Evolutionary conservation across 2,113 vertebrate genomes (phyloP), one percentile per base, ranked within the genome.

Genomic region (Jaculus jaculus): DNA sequence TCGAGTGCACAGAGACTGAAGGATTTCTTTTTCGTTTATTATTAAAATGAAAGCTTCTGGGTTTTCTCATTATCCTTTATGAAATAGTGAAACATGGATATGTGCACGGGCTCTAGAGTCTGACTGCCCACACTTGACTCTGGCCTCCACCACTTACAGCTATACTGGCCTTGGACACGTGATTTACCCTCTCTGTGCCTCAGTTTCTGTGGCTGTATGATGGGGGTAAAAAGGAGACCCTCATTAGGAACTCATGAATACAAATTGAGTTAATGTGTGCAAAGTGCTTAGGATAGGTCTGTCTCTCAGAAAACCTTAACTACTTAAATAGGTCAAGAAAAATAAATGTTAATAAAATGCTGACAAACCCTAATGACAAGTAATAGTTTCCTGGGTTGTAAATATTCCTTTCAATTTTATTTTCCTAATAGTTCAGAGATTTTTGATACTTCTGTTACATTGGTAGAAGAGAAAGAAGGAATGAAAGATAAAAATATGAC

Each of bases 261-360:
- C 86, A 84, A 79, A 92, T 79, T 88, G 86, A 95, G 39, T 92
- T 79, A 94, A n/a, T 88, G 81, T 30, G 7, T 61, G 6, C 37
- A 32, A 92, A 83, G 60, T 83, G n/a, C 82, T 92, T 85, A 92
- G 65, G 71, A 71, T 9, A 79, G 60, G 11, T 24, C 73, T 71
- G 26, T 65, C 54, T 86, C 17, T 96, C n/a, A 69, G 69, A 84
- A 79, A 86, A 87, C 88, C 68, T 87, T 74, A 86, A 89, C 69
- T 90, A 90, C 93, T 85, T 88, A 92, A 95, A 68, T 51, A 47
- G 66, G 86, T 95, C 28, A 89, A 90, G 93, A 88, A 91, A 95
- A 93, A 86, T 83, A 84, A 34, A 83, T 47, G 92, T n/a, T 82
- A 75, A 91, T 82, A 94, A 93, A 71, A 75, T 23, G 54, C 11